Base-by-base conservation (phyloP, 2,113 vertebrate species). In the Fulica atra region DNA sequence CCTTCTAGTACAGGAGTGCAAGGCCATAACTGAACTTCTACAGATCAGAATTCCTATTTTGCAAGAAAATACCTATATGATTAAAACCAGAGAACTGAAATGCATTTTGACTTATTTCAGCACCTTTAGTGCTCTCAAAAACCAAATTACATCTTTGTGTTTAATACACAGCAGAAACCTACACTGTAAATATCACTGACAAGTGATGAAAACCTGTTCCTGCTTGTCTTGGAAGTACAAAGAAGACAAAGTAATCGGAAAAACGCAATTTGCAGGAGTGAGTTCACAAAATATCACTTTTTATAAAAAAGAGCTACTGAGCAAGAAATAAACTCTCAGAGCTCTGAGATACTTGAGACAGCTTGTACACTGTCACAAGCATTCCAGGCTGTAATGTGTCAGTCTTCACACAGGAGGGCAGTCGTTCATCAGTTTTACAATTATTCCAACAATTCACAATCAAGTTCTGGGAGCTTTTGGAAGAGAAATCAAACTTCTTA, bases 331-430 rank as follows among this genome's bases (percentile, higher is more conserved):
- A 60, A 6, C 15, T 50, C 76, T 76, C 57, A 63, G 42, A 72
- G 26, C 24, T 66, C 53, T 5, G 13, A 42, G 36, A 17, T 13
- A 29, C 24, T n/a, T 31, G 35, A 61, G 29, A 77, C 0, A n/a
- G 11, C 24, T 44, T 48, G 12, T 50, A 23, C 64, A 28, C 15
- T 4, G 36, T 14, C 42, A 61, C 18, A 44, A 53, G 44, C 9
- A 16, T 21, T 59, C 20, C 31, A 46, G 53, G 61, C 51, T 94
- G 95, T 29, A 94, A 66, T 94, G 79, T 40, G 25, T 46, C 5
- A 21, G 16, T 20, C 46, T 81, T 64, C 78, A 90, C 98, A 98
- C 95, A 95, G 82, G 98, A 89, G 97, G 98, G 98, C 97, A 97
- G 96, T 73, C 95, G 42, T 86, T 83, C 69, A 72, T 31, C 82